Conservation (phyloP, 2,888 invertebrate genomes). For the Leptura quadrifasciata region DNA sequence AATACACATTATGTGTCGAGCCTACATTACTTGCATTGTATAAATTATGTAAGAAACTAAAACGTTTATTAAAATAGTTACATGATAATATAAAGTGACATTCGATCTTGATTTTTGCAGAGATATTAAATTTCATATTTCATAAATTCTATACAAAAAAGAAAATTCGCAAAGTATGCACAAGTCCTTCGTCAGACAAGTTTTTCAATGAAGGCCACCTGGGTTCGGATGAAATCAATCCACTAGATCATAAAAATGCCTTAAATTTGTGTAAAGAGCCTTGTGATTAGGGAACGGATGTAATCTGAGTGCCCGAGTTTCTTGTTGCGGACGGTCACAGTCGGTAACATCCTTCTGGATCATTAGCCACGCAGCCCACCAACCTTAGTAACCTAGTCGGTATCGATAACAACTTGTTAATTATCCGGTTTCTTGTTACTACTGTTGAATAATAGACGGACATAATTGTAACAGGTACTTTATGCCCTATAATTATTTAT, state of each 20-base stretch:
- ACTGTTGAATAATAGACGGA: constrained; percentile 51
- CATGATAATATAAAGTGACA: constrained; percentile 28
- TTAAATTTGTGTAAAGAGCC: constrained; percentile 55
- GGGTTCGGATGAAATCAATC: constrained; percentile 55
- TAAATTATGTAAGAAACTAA: not conserved
- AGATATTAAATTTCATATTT: constrained; percentile 37
- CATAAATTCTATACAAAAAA: constrained; percentile 33
- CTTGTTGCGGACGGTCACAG: constrained; percentile 50
- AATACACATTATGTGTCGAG: no score
- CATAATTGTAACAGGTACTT: constrained; percentile 47
- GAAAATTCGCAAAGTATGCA: constrained; percentile 22
- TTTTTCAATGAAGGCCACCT: constrained; percentile 53
- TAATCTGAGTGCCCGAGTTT: constrained; percentile 54
- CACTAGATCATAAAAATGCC: constrained; percentile 51
- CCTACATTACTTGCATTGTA: no score
- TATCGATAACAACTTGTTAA: constrained; percentile 57
- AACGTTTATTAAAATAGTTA: not conserved
- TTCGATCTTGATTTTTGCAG: constrained; percentile 32
- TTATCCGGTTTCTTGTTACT: constrained; percentile 56
- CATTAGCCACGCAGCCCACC: constrained; percentile 55
- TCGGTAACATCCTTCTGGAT: constrained; percentile 58
- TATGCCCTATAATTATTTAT: constrained; percentile 16
- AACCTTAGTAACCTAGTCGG: constrained; percentile 47
- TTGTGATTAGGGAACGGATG: constrained; percentile 54
- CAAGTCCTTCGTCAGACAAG: constrained; percentile 35